These are phyloP conservation scores for Malthinus seriepunctatus DNA, from an alignment of 2,888 invertebrate species.

Conservation along the genomic window DNA sequence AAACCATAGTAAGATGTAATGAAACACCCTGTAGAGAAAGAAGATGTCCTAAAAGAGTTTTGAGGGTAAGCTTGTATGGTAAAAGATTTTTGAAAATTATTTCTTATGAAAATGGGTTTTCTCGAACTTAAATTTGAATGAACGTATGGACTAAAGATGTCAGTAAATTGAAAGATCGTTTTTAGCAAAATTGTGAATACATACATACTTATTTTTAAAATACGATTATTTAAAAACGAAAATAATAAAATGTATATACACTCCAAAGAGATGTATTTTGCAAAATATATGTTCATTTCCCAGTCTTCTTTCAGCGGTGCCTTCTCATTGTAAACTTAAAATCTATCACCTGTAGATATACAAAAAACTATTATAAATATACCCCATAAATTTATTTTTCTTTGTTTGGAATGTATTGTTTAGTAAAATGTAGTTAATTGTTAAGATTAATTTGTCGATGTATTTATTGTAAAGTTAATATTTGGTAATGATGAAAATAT, in stretches of 20 bases:
- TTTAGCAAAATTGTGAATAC: neutral
- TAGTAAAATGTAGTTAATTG: constrained; percentile 2
- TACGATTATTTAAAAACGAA: neutral
- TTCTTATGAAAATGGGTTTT: neutral
- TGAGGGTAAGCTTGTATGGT: no score
- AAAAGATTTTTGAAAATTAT: neutral
- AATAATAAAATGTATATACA: neutral
- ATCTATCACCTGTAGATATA: constrained; percentile 50
- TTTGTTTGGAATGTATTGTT: neutral
- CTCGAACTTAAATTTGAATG: neutral
- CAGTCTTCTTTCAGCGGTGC: constrained; percentile 58
- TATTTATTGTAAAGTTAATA: neutral
- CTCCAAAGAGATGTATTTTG: constrained; percentile 34
- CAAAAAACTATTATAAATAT: constrained; percentile 17
- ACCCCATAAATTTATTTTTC: constrained; percentile 11
- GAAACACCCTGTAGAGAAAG: no score
- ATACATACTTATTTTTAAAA: neutral
- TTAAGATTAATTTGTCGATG: constrained; percentile 4
- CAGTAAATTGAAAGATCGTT: no score
- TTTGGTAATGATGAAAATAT: no score
- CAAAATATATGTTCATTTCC: constrained; percentile 49
- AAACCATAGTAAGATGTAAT: no score
- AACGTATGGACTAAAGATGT: no score
- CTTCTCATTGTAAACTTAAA: constrained; percentile 54
- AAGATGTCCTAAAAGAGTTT: no score